Percentiles rank a stretch among this genome's conserved stretches.
Evolutionary conservation across 2,888 invertebrate species (phyloP).

Genomic region (Pardosa pseudoannulata): DNA sequence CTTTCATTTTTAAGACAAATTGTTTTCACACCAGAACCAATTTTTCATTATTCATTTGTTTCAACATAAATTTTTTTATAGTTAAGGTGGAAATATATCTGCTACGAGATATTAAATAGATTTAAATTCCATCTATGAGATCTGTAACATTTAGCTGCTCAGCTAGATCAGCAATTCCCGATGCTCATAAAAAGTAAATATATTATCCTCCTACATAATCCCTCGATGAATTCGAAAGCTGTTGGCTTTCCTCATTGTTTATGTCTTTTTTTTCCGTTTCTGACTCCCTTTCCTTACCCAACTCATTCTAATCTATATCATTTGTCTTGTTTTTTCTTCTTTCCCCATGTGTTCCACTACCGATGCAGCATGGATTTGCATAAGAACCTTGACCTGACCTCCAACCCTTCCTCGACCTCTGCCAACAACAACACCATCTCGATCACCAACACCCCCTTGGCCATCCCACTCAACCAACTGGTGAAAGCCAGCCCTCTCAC

Average conservation of each 20-base stretch:
- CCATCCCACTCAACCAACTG: conserved; percentile 72
- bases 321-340: conserved; percentile 72
- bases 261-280: conserved; percentile 46
- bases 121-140: too few relatives aligned
- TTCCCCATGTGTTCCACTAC: conserved; percentile 66
- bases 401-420: conserved; percentile 73
- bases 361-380: conserved; percentile 94
- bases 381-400: conserved; percentile 81
- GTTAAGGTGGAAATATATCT: too few relatives aligned
- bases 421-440: conserved; percentile 71
- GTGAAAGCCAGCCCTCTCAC: conserved; percentile 71
- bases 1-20: too few relatives aligned
- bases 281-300: conserved; percentile 70
- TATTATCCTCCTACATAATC: too few relatives aligned
- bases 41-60: too few relatives aligned
- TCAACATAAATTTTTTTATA: too few relatives aligned
- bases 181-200: too few relatives aligned
- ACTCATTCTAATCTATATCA: conserved; percentile 72
- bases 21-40: too few relatives aligned
- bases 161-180: too few relatives aligned
- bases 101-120: too few relatives aligned
- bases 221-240: conserved; percentile 43
- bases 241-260: conserved; percentile 49
- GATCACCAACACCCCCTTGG: conserved; percentile 72
- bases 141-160: too few relatives aligned